Conservation (phyloP, 2,113 vertebrate species). For the Penelope pileata region DNA sequence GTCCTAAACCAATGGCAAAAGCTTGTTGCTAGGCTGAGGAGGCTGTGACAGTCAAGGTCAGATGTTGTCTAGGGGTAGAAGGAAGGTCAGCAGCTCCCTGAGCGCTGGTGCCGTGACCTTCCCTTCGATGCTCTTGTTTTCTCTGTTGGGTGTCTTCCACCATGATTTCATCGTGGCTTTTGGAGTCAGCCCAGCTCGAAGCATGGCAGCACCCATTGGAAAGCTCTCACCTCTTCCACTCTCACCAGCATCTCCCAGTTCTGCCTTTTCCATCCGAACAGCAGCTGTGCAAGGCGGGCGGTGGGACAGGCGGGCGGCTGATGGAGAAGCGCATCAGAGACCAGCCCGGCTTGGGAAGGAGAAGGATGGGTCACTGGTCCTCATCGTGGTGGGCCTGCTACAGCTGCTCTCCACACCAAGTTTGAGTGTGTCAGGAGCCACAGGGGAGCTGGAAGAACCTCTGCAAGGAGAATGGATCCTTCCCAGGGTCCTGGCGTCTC, state of each 20-base stretch:
- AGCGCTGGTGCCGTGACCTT: background rate
- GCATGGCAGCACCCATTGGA: background rate
- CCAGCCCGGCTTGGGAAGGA: background rate
- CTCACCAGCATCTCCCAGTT: background rate
- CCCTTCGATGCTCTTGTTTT: background rate
- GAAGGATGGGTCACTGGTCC: background rate
- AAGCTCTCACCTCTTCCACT: background rate
- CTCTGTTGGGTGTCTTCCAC: background rate
- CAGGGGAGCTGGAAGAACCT: background rate
- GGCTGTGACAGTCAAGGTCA: background rate
- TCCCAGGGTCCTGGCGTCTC: background rate
- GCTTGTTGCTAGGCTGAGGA: background rate
- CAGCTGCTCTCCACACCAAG: fast-evolving
- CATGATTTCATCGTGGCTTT: background rate
- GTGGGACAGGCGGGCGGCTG: background rate
- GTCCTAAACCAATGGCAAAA: background rate
- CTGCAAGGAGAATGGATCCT: background rate
- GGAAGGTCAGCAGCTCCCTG: background rate
- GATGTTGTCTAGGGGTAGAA: background rate
- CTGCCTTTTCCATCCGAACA: background rate
- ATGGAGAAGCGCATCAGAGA: background rate
- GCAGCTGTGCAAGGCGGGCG: background rate
- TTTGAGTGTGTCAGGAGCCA: background rate
- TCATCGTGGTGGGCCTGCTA: background rate
- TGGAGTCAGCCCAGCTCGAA: background rate